phyloP scores from a whole-genome alignment of 2,113 vertebrate species.

The Pseudolaguvia tuberculata region DNA sequence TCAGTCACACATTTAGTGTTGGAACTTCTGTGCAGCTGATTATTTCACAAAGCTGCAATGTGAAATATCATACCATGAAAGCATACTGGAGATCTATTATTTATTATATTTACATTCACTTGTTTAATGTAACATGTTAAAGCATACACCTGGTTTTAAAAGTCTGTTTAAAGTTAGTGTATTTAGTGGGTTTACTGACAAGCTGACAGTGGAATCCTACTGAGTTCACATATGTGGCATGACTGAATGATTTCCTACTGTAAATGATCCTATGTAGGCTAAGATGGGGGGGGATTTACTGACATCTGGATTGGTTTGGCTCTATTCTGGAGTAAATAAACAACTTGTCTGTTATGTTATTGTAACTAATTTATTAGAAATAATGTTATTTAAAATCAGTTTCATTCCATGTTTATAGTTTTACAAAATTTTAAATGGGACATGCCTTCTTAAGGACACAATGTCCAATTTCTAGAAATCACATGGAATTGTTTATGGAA shows the following conservation, averaged over 20 bases:
- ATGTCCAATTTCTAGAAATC: slow-evolving; percentile 1
- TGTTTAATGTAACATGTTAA: not conserved
- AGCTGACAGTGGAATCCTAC: not conserved
- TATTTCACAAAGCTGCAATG: not conserved
- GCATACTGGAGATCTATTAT: not conserved
- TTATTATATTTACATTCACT: not conserved
- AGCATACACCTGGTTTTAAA: not conserved
- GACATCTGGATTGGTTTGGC: slow-evolving; percentile 9
- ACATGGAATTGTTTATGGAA: not conserved
- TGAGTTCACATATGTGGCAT: slow-evolving; percentile 1
- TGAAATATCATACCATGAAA: not conserved
- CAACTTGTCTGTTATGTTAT: not conserved
- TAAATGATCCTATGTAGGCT: not conserved
- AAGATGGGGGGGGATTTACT: not conserved
- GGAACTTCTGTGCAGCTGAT: not conserved
- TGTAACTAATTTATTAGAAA: not conserved
- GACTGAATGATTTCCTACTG: not conserved
- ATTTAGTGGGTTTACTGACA: not conserved
- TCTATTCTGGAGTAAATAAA: not conserved
- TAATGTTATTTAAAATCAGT: not conserved
- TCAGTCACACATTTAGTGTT: not conserved
- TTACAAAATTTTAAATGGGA: not conserved
- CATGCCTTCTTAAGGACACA: not conserved
- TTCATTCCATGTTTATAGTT: not conserved
- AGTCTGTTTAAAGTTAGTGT: not conserved